Percentiles rank a stretch among this genome's conserved stretches.
Evolutionary conservation across 2,888 invertebrate genomes (phyloP).

Genomic region (Esperia sulphurella): DNA sequence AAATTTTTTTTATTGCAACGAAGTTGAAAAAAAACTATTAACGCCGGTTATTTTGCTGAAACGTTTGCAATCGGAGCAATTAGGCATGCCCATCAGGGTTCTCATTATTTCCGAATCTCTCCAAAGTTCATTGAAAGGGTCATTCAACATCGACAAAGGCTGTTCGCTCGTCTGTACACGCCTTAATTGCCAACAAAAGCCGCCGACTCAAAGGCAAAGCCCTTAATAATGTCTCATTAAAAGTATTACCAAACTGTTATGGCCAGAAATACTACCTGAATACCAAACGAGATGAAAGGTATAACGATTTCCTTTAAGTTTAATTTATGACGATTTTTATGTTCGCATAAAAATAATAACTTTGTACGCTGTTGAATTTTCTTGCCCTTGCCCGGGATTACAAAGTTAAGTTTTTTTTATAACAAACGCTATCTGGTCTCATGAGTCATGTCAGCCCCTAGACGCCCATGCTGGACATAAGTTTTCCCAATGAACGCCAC

Average conservation of each 20-base stretch:
- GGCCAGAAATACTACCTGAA: slow-evolving; percentile 14
- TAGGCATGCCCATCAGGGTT: too few relatives aligned
- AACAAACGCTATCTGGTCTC: too few relatives aligned
- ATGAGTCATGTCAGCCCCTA: too few relatives aligned
- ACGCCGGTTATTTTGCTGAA: too few relatives aligned
- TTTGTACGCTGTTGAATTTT: slow-evolving; percentile 1
- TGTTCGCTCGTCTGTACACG: background rate
- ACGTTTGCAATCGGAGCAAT: too few relatives aligned
- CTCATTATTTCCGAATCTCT: background rate
- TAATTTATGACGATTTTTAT: slow-evolving; percentile 58
- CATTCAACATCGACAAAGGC: background rate
- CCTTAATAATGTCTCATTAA: slow-evolving; percentile 30
- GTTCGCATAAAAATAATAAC: slow-evolving; percentile 33
- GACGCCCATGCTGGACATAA: too few relatives aligned
- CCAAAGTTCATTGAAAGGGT: background rate
- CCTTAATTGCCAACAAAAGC: slow-evolving; percentile 6
- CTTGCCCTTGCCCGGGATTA: background rate
- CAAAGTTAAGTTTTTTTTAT: too few relatives aligned
- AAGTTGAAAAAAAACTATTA: too few relatives aligned
- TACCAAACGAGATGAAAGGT: slow-evolving; percentile 26
- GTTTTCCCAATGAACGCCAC: too few relatives aligned
- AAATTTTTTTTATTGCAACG: too few relatives aligned
- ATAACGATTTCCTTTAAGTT: slow-evolving; percentile 26
- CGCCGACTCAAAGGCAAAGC: background rate
- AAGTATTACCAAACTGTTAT: slow-evolving; percentile 32